These are phyloP conservation scores for Limnephilus marmoratus DNA, from an alignment of 2,888 invertebrate genomes.

Conservation along the genomic window DNA sequence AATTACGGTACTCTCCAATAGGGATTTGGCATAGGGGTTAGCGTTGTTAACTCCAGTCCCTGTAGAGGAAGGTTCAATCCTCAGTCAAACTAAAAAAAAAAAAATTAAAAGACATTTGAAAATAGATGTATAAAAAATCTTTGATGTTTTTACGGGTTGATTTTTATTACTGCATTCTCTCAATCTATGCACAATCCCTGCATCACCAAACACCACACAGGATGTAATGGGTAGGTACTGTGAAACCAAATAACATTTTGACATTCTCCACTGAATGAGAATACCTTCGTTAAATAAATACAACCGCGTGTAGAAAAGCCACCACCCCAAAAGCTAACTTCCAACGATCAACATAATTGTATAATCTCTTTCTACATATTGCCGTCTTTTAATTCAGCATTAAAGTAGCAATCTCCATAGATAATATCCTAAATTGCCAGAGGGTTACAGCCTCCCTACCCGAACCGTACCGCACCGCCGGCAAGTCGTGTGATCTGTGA, in stretches of 20 bases:
- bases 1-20: too few species aligned
- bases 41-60: too few species aligned
- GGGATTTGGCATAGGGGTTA: too few species aligned
- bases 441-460: neutral
- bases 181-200: neutral
- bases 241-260: neutral
- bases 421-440: constrained; percentile 14
- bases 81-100: too few species aligned
- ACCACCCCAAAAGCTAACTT: neutral
- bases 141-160: too few species aligned
- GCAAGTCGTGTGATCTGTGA: constrained; percentile 56
- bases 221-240: neutral
- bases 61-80: too few species aligned
- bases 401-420: neutral
- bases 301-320: neutral
- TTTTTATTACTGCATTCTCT: neutral
- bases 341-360: neutral
- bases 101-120: too few species aligned
- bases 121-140: too few species aligned
- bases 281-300: neutral
- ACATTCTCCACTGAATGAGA: neutral
- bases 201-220: neutral
- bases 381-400: neutral
- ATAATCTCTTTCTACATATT: neutral
- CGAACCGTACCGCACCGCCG: neutral